These are phyloP conservation scores for Chalcis sispes DNA, from an alignment of 2,888 invertebrate genomes.

Conservation along the genomic window DNA sequence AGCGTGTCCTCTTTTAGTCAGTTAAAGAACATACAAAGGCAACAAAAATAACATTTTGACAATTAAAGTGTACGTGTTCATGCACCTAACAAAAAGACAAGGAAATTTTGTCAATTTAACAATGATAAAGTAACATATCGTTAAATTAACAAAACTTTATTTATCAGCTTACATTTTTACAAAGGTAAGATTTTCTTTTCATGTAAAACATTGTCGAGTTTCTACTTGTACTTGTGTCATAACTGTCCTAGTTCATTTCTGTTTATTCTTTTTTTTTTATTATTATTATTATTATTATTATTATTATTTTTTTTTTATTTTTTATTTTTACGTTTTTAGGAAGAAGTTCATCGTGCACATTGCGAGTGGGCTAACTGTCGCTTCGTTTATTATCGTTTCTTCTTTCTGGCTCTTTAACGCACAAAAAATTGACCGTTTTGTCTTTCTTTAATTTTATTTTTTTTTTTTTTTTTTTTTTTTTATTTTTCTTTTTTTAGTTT, in stretches of 20 bases:
- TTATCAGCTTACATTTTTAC: constrained; percentile 40
- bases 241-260: constrained; percentile 22
- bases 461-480: too few species aligned
- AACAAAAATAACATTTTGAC: too few species aligned
- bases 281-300: too few species aligned
- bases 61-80: too few species aligned
- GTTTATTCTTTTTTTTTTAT: constrained; percentile 7
- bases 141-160: constrained; percentile 54
- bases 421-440: neutral
- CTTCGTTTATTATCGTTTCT: constrained; percentile 12
- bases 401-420: neutral
- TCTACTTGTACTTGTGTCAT: constrained; percentile 36
- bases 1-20: too few species aligned
- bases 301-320: too few species aligned
- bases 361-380: constrained; percentile 12
- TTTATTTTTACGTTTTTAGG: too few species aligned
- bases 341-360: constrained; percentile 34
- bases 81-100: constrained; percentile 3
- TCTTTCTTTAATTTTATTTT: too few species aligned
- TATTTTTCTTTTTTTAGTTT: too few species aligned
- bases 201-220: constrained; percentile 41
- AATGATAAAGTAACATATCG: constrained; percentile 40
- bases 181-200: constrained; percentile 33
- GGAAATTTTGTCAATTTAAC: constrained; percentile 52
- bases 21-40: too few species aligned